These are phyloP conservation scores for Drosophila multiciliata DNA, from an alignment of 2,888 invertebrate genomes.

Conservation along the genomic window DNA sequence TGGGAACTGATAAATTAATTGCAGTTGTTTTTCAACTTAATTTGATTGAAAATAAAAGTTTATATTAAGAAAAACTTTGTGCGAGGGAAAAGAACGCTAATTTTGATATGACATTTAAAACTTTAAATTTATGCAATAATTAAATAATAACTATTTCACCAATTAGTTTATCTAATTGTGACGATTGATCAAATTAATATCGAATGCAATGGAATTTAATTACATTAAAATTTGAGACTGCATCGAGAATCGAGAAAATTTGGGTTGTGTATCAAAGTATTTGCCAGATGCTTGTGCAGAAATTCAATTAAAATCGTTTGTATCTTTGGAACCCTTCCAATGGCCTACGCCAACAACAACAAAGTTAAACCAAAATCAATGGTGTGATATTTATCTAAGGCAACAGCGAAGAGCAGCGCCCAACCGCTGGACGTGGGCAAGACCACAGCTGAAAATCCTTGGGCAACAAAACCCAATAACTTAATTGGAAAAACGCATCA, in stretches of 20 bases:
- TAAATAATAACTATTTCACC: not conserved
- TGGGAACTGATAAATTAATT: not conserved
- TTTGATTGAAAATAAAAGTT: not conserved
- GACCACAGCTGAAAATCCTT: constrained; percentile 48
- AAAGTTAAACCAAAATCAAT: constrained; percentile 44
- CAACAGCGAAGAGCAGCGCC: not conserved
- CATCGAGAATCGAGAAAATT: constrained; percentile 1
- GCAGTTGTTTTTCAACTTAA: not conserved
- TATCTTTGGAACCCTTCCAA: constrained; percentile 10
- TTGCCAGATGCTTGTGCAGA: constrained; percentile 44
- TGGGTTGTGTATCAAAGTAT: constrained; percentile 25
- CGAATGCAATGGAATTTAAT: constrained; percentile 2
- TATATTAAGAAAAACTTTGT: not conserved
- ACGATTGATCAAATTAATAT: not conserved
- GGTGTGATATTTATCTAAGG: constrained; percentile 37
- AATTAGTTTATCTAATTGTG: constrained; percentile 5
- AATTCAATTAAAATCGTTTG: constrained; percentile 67
- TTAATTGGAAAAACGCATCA: constrained; percentile 68
- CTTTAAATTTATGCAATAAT: not conserved
- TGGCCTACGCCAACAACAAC: constrained; percentile 8
- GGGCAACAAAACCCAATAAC: constrained; percentile 50
- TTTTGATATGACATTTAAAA: not conserved
- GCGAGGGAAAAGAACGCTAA: not conserved
- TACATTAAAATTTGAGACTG: not conserved
- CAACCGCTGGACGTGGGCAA: constrained; percentile 21